Percentiles rank a stretch among this genome's conserved stretches.
phyloP scores from a whole-genome alignment of 2,113 vertebrate genomes.

The Pardalotus punctatus region DNA sequence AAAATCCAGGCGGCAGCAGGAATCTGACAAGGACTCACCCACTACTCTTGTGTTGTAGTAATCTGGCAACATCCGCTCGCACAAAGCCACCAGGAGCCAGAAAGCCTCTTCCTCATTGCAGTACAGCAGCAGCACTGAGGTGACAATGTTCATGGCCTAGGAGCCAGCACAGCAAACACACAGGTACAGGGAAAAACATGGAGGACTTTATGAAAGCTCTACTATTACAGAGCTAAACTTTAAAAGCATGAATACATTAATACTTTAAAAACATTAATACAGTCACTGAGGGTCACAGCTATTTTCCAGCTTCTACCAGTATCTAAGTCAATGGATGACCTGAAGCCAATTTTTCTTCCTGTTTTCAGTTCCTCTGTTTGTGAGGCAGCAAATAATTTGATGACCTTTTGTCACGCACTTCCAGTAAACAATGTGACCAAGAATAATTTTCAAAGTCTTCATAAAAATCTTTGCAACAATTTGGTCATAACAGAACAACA shows the following conservation, averaged over 20 bases:
- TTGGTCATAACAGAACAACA: neutral
- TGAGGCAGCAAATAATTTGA: neutral
- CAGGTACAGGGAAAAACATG: neutral
- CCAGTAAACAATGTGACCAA: neutral
- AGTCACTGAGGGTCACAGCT: neutral
- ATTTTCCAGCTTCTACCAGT: neutral
- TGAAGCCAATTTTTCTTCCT: neutral
- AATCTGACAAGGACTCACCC: constrained; percentile 78
- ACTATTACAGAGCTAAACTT: neutral
- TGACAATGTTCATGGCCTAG: constrained; percentile 98
- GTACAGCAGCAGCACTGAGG: constrained; percentile 91
- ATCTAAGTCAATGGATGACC: neutral
- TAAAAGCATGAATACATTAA: neutral
- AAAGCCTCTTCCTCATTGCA: constrained; percentile 95
- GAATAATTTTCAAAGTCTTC: neutral
- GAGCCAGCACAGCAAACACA: neutral
- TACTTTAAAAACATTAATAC: neutral
- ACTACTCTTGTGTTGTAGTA: constrained; percentile 98
- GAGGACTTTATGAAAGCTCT: neutral
- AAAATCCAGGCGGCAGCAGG: neutral
- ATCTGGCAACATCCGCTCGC: constrained; percentile 94
- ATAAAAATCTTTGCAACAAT: neutral
- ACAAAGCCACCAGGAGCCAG: constrained; percentile 95
- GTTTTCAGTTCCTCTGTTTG: constrained; percentile 18
- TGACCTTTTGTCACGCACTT: neutral